phyloP scores from a whole-genome alignment of 2,113 vertebrate genomes.

The Aegotheles bennettii region DNA sequence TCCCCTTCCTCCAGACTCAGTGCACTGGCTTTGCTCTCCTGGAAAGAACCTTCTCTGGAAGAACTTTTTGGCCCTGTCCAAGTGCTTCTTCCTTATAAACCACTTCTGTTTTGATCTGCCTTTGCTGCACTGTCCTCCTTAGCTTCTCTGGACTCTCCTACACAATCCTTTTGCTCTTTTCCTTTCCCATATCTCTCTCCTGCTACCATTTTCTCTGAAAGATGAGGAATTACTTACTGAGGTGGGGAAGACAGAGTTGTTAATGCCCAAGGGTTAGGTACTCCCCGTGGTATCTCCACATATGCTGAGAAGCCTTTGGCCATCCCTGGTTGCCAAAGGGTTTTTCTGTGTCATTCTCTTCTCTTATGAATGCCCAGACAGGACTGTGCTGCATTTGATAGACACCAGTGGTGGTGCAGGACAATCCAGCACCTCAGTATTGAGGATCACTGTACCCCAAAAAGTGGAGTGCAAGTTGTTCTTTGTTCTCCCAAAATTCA shows the following conservation, averaged over 20 bases:
- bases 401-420: not conserved
- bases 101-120: not conserved
- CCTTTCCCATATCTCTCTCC: not conserved
- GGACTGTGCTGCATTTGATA: not conserved
- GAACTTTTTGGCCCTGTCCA: not conserved
- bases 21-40: not conserved
- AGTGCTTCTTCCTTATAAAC: not conserved
- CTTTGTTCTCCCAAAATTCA: not conserved
- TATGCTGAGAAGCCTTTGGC: not conserved
- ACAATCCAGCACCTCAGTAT: not conserved
- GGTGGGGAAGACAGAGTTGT: not conserved
- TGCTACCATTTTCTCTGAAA: not conserved
- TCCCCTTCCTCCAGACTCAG: not conserved
- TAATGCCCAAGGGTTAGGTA: not conserved
- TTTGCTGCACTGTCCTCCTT: not conserved
- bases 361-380: not conserved
- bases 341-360: not conserved
- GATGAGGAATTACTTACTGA: not conserved
- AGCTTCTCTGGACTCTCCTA: not conserved
- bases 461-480: not conserved
- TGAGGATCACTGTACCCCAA: not conserved
- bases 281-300: not conserved
- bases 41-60: not conserved
- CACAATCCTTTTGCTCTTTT: not conserved
- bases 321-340: not conserved